Conservation (phyloP, 2,113 vertebrate genomes). For the Perca schrenkii region DNA sequence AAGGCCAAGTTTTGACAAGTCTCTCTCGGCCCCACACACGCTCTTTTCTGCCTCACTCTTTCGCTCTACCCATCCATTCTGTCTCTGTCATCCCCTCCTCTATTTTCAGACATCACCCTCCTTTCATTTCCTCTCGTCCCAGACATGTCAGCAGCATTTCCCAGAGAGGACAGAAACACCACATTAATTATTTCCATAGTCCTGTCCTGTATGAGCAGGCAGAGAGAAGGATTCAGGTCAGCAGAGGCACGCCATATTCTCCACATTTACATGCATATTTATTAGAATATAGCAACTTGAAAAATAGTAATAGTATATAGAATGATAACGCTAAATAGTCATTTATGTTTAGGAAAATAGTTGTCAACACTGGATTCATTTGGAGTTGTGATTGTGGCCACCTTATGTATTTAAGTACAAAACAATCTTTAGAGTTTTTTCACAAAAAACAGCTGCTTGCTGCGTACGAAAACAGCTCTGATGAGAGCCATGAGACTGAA, state of each 20-base stretch:
- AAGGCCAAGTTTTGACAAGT: conserved; percentile 64
- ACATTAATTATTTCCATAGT: conserved; percentile 65
- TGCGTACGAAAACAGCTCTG: background rate
- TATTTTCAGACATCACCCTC: conserved; percentile 51
- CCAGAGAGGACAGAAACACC: conserved; percentile 44
- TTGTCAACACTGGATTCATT: too few species aligned
- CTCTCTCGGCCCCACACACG: conserved; percentile 25
- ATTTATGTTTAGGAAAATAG: too few species aligned
- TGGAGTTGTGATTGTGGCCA: too few species aligned
- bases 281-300: too few species aligned
- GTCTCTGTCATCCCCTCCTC: conserved; percentile 21
- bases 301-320: too few species aligned
- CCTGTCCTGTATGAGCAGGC: conserved; percentile 39
- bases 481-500: too few species aligned
- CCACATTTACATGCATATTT: background rate
- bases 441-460: background rate
- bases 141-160: conserved; percentile 65
- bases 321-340: too few species aligned
- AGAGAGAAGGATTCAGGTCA: conserved; percentile 45
- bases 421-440: background rate
- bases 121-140: conserved; percentile 39
- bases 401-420: too few species aligned
- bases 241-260: conserved; percentile 20
- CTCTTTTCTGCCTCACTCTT: conserved; percentile 18
- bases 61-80: conserved; percentile 36